Evolutionary conservation across 1,140 invertebrate species (phyloP).

Genomic region (Anagrus nilaparvatae): DNA sequence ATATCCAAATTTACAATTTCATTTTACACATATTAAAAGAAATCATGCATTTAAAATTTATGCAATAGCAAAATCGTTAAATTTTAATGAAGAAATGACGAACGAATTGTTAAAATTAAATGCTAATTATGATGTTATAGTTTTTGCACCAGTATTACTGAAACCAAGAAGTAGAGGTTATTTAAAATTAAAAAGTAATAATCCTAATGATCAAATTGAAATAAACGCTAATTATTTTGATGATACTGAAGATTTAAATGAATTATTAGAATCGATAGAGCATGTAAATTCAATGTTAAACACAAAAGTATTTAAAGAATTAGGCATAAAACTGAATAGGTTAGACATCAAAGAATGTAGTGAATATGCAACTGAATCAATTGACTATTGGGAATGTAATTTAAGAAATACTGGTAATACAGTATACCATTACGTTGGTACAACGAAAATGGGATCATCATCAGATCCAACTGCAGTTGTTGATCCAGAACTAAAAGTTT

Average conservation of each 20-base stretch:
- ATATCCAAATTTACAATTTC: conserved; percentile 31
- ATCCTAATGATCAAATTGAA: conserved; percentile 54
- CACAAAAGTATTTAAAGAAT: conserved; percentile 24
- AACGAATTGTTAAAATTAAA: conserved; percentile 19
- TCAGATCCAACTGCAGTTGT: conserved; percentile 53
- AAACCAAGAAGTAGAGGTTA: conserved; percentile 46
- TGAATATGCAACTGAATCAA: conserved; percentile 24
- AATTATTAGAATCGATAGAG: conserved; percentile 24
- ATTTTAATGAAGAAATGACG: conserved; percentile 15
- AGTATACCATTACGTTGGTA: conserved; percentile 39
- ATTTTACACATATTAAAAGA: conserved; percentile 17
- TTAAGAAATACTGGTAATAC: conserved; percentile 37
- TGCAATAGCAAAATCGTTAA: conserved; percentile 8
- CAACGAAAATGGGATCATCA: conserved; percentile 46
- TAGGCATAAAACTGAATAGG: conserved; percentile 16
- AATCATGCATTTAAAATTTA: conserved; percentile 10
- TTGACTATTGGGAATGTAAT: conserved; percentile 45
- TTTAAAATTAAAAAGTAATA: conserved; percentile 42
- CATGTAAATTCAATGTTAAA: conserved; percentile 17
- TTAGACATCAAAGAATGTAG: conserved; percentile 18
- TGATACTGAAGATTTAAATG: conserved; percentile 40
- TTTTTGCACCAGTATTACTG: conserved; percentile 30
- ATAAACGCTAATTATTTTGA: conserved; percentile 61
- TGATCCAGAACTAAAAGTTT: conserved; percentile 60
- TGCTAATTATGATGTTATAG: conserved; percentile 25